phyloP scores from a whole-genome alignment of 2,113 vertebrate genomes.

The Murina feae region DNA sequence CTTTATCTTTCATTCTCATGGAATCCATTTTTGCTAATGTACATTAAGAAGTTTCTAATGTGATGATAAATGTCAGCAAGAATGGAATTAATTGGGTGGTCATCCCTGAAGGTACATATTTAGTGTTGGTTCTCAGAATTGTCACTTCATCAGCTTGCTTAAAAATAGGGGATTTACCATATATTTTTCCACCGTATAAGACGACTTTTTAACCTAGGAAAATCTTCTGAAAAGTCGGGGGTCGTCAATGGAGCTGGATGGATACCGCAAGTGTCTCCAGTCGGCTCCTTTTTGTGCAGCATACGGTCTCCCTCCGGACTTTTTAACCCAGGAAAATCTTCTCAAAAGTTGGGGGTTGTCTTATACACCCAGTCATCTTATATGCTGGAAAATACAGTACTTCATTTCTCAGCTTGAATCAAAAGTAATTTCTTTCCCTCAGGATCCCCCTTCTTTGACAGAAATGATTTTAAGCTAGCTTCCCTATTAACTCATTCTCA shows the following conservation, averaged over 20 bases:
- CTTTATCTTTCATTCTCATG: slow-evolving; percentile 57
- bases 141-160: slow-evolving; percentile 54
- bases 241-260: too few relatives aligned
- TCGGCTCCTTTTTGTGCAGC: too few relatives aligned
- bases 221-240: too few relatives aligned
- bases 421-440: slow-evolving; percentile 62
- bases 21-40: slow-evolving; percentile 53
- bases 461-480: slow-evolving; percentile 44
- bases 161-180: slow-evolving; percentile 70
- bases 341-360: too few relatives aligned
- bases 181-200: too few relatives aligned
- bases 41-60: slow-evolving; percentile 43
- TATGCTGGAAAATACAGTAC: too few relatives aligned
- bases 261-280: too few relatives aligned
- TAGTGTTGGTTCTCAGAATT: slow-evolving; percentile 53
- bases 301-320: too few relatives aligned
- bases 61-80: neutral
- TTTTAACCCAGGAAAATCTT: too few relatives aligned
- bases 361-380: too few relatives aligned
- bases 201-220: too few relatives aligned
- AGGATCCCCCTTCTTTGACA: slow-evolving; percentile 56
- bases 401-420: slow-evolving; percentile 38
- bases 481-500: slow-evolving; percentile 39
- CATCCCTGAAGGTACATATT: slow-evolving; percentile 67
- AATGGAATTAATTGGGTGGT: slow-evolving; percentile 66